phyloP scores from a whole-genome alignment of 2,888 invertebrate species.

The Galerucella nymphaeae region DNA sequence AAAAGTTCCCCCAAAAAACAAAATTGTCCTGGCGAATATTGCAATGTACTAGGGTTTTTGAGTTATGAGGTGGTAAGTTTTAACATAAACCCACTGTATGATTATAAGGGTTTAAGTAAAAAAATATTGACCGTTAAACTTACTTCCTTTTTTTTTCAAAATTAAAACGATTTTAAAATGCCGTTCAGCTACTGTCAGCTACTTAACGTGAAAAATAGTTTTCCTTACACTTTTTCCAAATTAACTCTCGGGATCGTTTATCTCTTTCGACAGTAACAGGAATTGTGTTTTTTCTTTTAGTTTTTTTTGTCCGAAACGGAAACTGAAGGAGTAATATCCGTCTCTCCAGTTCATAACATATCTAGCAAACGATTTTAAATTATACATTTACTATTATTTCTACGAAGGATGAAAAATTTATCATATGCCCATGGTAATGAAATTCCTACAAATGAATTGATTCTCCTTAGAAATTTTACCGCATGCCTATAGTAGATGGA shows the following conservation, averaged over 20 bases:
- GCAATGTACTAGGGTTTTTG: no score
- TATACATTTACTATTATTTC: no score
- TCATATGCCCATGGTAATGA: no score
- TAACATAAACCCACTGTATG: no score
- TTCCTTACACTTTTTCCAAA: constrained; percentile 23
- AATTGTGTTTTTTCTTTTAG: constrained; percentile 10
- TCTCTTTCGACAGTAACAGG: constrained; percentile 23
- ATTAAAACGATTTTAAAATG: constrained; percentile 10
- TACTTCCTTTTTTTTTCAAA: not conserved
- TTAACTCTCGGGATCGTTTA: constrained; percentile 26
- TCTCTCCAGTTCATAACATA: not conserved
- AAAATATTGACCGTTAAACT: not conserved
- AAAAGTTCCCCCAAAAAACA: no score
- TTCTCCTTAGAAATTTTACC: no score
- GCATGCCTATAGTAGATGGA: no score
- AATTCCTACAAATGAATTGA: no score
- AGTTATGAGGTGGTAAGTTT: no score
- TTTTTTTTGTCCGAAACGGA: not conserved
- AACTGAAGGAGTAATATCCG: constrained; percentile 1
- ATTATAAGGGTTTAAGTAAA: not conserved
- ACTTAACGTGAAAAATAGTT: constrained; percentile 29
- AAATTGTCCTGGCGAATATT: no score
- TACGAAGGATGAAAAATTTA: no score
- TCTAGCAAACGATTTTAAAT: no score
- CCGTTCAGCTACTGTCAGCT: constrained; percentile 3